Evolutionary conservation across 2,888 invertebrate genomes (phyloP).

Genomic region (Sarcophaga variegata): DNA sequence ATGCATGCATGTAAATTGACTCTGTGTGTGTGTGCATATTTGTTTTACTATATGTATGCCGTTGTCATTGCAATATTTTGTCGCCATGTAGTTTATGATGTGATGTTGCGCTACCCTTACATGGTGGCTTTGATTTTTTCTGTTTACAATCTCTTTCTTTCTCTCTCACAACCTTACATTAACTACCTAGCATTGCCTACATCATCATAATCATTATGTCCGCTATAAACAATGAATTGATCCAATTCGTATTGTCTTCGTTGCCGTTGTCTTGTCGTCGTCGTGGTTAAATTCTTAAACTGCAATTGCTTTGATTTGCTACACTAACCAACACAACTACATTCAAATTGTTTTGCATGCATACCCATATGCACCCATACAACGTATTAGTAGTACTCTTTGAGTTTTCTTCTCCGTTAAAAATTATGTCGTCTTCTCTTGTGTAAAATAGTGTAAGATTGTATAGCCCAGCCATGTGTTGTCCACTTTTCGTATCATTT

Average conservation of each 20-base stretch:
- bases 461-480: conserved; percentile 47
- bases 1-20: conserved; percentile 37
- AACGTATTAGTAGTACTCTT: conserved; percentile 40
- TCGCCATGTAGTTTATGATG: conserved; percentile 36
- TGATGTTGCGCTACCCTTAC: conserved; percentile 41
- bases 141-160: conserved; percentile 32
- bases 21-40: background rate
- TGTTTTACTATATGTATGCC: conserved; percentile 20
- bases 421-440: background rate
- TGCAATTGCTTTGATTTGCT: conserved; percentile 2
- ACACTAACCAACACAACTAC: background rate
- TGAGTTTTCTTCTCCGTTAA: conserved; percentile 22
- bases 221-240: conserved; percentile 60
- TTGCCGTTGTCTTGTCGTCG: background rate
- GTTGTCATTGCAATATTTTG: conserved; percentile 45
- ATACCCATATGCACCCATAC: conserved; percentile 13
- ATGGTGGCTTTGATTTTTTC: conserved; percentile 27
- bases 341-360: background rate
- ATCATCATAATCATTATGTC: conserved; percentile 16
- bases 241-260: conserved; percentile 65
- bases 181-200: background rate
- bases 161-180: too few species aligned
- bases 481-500: conserved; percentile 12
- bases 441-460: too few species aligned
- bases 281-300: conserved; percentile 51